Evolutionary conservation across 2,888 invertebrate genomes (phyloP).

Genomic region (Marronus borbonicus): DNA sequence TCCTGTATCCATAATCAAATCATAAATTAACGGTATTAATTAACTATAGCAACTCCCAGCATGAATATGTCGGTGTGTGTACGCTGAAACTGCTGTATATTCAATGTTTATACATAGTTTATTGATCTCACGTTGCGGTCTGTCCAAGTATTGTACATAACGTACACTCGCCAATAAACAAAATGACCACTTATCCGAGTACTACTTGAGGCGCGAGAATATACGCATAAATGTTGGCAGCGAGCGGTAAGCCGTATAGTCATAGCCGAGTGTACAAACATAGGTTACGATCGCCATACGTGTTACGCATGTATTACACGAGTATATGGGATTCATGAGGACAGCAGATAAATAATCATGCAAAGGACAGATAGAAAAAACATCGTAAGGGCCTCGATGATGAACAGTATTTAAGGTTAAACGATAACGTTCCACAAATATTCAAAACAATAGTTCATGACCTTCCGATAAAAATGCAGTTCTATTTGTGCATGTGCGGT

Average conservation of each 20-base stretch:
- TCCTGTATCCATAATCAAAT: no score
- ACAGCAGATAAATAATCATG: not conserved
- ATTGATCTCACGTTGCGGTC: slow-evolving; percentile 10
- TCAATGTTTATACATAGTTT: slow-evolving; percentile 15
- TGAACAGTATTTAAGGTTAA: not conserved
- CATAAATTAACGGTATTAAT: no score
- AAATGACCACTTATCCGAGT: no score
- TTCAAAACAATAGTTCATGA: slow-evolving; percentile 5
- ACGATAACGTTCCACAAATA: not conserved
- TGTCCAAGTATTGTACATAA: not conserved
- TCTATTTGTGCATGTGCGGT: not conserved
- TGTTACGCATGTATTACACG: slow-evolving; percentile 2
- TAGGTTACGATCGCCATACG: not conserved
- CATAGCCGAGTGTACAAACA: not conserved
- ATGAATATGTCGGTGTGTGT: not conserved
- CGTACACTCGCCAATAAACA: no score
- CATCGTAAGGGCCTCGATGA: not conserved
- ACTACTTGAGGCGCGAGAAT: no score
- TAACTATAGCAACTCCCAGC: no score
- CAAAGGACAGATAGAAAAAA: not conserved
- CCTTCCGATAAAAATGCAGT: slow-evolving; percentile 17
- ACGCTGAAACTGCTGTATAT: slow-evolving; percentile 8
- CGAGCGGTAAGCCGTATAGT: no score
- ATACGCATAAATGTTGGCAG: no score
- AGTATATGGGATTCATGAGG: not conserved